Percentiles rank a stretch among this genome's conserved stretches.
phyloP scores from a whole-genome alignment of 2,888 invertebrate species.

The Drosophila niveifrons region DNA sequence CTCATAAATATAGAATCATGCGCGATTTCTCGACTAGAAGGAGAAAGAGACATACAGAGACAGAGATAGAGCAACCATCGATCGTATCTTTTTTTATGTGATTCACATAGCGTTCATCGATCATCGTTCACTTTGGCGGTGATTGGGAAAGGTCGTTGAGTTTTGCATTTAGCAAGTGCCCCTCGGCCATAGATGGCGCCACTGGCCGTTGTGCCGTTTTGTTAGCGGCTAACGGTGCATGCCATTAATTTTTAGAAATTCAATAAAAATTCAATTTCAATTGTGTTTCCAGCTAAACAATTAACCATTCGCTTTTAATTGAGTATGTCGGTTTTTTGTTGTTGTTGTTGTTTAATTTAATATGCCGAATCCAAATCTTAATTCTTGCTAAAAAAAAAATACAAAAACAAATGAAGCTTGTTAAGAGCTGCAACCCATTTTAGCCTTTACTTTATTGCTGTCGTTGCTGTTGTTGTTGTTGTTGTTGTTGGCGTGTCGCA shows the following conservation, averaged over 20 bases:
- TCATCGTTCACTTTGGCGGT: conserved; percentile 10
- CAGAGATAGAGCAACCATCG: conserved; percentile 47
- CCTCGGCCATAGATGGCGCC: conserved; percentile 43
- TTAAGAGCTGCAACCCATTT: conserved; percentile 19
- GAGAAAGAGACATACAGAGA: background rate
- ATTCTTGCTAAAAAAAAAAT: conserved; percentile 49
- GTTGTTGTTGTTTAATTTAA: background rate
- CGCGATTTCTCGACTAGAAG: background rate
- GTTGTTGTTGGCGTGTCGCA: conserved; percentile 31
- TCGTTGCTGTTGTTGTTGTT: background rate
- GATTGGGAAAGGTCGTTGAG: conserved; percentile 50
- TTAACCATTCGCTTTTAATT: conserved; percentile 33
- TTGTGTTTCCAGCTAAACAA: conserved; percentile 32
- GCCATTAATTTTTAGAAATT: conserved; percentile 26
- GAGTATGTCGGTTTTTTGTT: conserved; percentile 4
- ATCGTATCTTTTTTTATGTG: conserved; percentile 51
- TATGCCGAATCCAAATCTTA: conserved; percentile 28
- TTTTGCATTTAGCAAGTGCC: conserved; percentile 34
- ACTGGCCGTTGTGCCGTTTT: conserved; percentile 30
- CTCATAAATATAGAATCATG: conserved; percentile 46
- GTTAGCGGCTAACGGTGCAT: conserved; percentile 40
- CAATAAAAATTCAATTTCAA: conserved; percentile 10
- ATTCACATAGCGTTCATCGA: conserved; percentile 51
- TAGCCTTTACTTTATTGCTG: conserved; percentile 6
- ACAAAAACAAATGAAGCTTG: conserved; percentile 39